These are phyloP conservation scores for Zoanthus gigantus DNA, from an alignment of 92 coral and sea anemone species.

Conservation along the genomic window DNA sequence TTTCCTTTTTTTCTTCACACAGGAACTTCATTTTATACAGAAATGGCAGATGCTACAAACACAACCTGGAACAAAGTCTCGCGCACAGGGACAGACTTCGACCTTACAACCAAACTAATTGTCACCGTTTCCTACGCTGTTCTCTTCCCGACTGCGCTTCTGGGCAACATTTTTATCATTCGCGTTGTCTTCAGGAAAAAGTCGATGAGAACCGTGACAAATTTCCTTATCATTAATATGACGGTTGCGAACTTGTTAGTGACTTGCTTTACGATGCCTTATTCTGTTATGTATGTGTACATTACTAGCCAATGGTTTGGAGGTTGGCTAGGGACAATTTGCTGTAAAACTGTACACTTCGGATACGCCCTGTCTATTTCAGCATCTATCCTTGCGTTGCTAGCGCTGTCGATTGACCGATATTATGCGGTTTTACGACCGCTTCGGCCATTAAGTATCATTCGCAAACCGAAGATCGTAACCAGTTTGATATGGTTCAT, in stretches of 20 bases:
- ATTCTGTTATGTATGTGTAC: constrained; percentile 66
- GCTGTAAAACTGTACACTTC: constrained; percentile 79
- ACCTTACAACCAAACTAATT: constrained; percentile 53
- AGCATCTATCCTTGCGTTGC: constrained; percentile 83
- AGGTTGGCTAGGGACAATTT: constrained; percentile 65
- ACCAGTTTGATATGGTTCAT: constrained; percentile 71
- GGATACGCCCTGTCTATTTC: constrained; percentile 83
- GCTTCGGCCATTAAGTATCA: constrained; percentile 54
- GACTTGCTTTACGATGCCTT: constrained; percentile 79
- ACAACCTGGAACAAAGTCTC: background rate
- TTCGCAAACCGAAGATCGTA: constrained; percentile 66
- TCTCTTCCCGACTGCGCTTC: constrained; percentile 74
- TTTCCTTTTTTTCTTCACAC: background rate
- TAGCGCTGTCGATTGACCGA: constrained; percentile 78
- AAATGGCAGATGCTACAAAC: constrained; percentile 4
- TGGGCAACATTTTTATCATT: constrained; percentile 78
- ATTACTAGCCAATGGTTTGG: constrained; percentile 63
- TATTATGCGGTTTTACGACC: constrained; percentile 80
- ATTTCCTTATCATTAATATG: constrained; percentile 83
- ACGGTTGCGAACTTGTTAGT: constrained; percentile 82
- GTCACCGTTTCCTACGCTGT: constrained; percentile 72
- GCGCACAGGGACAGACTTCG: background rate
- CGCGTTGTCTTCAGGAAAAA: constrained; percentile 67
- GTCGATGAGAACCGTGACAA: constrained; percentile 79
- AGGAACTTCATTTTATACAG: constrained; percentile 21